Conservation (phyloP, 2,113 vertebrate genomes). For the Isurus oxyrinchus region DNA sequence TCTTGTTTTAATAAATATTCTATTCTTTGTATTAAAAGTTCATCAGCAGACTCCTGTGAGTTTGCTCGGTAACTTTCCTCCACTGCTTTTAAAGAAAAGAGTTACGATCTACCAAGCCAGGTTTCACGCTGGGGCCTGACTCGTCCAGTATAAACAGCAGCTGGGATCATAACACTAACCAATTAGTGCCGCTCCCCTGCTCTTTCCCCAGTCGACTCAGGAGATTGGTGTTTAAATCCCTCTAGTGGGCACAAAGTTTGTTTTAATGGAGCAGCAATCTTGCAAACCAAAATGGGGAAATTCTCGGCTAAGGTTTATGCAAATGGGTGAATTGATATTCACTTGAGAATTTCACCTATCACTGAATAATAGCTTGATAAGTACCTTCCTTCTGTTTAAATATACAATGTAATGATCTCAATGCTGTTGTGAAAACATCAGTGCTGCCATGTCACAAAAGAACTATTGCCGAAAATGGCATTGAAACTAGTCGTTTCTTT, state of each 20-base stretch:
- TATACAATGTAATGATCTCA: neutral
- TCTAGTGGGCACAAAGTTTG: neutral
- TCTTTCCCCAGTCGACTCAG: neutral
- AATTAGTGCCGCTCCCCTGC: neutral
- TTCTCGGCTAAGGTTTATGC: neutral
- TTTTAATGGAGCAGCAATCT: neutral
- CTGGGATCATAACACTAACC: neutral
- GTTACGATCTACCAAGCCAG: no score
- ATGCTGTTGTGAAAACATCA: neutral
- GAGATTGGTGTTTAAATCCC: neutral
- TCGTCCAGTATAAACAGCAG: no score
- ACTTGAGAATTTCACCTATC: neutral
- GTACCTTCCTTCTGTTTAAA: neutral
- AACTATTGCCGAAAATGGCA: neutral
- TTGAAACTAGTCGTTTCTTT: neutral
- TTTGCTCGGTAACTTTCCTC: no score
- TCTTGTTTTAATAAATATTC: no score
- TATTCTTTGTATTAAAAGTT: no score
- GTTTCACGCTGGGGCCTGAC: no score
- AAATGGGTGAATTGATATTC: neutral
- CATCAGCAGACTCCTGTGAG: no score
- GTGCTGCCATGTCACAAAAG: neutral
- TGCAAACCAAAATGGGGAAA: neutral
- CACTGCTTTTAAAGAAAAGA: no score
- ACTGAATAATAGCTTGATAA: neutral